A percentile compares a stretch with the other conserved stretches of the same genome.
Evolutionary conservation across 1,140 invertebrate genomes (phyloP).

Genomic region (Cydia fagiglandana): DNA sequence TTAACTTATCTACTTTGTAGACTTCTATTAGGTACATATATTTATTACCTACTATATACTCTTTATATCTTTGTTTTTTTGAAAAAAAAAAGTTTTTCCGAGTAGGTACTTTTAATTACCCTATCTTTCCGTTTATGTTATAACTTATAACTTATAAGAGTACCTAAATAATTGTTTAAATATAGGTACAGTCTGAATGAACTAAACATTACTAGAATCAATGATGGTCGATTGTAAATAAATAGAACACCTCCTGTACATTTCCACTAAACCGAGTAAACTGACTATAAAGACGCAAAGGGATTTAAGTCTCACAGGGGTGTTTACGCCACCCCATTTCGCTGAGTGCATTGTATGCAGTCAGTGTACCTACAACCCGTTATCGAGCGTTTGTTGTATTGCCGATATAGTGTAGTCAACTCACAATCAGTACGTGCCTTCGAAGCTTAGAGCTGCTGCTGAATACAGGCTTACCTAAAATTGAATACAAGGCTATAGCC

Average conservation of each 20-base stretch:
- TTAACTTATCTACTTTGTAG: too few relatives aligned
- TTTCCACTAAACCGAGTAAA: neutral
- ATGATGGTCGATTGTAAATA: neutral
- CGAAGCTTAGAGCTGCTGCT: neutral
- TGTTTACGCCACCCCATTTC: constrained; percentile 2
- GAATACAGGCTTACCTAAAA: constrained; percentile 13
- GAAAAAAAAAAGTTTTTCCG: too few relatives aligned
- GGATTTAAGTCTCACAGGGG: neutral
- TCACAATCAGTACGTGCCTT: constrained; percentile 14
- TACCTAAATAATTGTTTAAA: neutral
- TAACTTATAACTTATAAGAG: neutral
- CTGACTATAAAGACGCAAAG: neutral
- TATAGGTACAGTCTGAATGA: neutral
- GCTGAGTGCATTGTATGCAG: constrained; percentile 12
- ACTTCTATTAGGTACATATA: too few relatives aligned
- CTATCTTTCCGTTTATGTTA: neutral
- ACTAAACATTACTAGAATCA: neutral
- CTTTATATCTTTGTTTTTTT: too few relatives aligned
- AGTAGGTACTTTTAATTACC: neutral
- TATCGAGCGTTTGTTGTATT: constrained; percentile 1
- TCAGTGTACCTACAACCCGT: neutral
- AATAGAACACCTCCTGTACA: neutral
- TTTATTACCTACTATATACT: too few relatives aligned
- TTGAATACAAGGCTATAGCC: constrained; percentile 18
- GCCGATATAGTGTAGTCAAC: neutral